phyloP scores from a whole-genome alignment of 2,113 vertebrate genomes.

The Nymphicus hollandicus region DNA sequence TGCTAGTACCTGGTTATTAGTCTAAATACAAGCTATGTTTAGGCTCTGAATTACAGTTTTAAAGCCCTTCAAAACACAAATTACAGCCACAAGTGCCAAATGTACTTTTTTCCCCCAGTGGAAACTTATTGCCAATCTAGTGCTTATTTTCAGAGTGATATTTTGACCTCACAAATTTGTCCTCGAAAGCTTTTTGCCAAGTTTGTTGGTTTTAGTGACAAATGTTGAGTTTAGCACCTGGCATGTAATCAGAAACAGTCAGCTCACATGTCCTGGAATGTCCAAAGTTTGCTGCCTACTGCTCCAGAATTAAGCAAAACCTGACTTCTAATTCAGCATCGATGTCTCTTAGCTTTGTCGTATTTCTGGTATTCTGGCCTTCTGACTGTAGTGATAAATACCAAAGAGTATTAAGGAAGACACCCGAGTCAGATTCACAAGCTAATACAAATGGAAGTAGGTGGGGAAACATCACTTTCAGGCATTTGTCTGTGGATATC shows the following conservation, averaged over 20 bases:
- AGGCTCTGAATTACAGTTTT: not conserved
- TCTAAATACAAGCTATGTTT: not conserved
- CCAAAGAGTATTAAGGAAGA: constrained; percentile 29
- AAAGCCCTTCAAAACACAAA: constrained; percentile 6
- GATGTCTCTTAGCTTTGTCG: not conserved
- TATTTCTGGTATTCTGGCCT: not conserved
- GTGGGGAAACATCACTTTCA: constrained; percentile 42
- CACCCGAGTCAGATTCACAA: constrained; percentile 49
- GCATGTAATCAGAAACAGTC: not conserved
- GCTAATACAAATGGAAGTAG: constrained; percentile 50
- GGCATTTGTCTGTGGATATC: not conserved
- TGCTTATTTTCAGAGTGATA: not conserved
- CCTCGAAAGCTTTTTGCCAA: not conserved
- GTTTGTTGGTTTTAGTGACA: not conserved
- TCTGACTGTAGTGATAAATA: constrained; percentile 18
- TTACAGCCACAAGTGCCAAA: not conserved
- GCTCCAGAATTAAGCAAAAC: constrained; percentile 40
- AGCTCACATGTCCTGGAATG: constrained; percentile 56
- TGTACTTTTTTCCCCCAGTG: not conserved
- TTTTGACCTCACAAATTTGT: not conserved
- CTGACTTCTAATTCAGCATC: not conserved
- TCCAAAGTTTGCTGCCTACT: constrained; percentile 51
- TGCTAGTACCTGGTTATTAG: not conserved
- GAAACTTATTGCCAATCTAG: not conserved
- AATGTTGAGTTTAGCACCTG: not conserved